Conservation (phyloP, 2,888 invertebrate species). For the Troides helena region DNA sequence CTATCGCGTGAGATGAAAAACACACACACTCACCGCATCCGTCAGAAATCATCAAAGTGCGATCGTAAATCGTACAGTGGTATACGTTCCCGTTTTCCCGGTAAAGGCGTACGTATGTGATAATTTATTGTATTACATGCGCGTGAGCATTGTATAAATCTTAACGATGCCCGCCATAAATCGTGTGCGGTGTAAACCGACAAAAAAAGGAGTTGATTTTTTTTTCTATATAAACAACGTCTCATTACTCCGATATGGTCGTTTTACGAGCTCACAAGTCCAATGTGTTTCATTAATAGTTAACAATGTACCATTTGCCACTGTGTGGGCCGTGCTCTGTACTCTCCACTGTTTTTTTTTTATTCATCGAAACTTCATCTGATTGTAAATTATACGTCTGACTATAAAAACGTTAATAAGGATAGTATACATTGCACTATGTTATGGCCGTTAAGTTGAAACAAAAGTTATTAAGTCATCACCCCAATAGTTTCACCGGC, state of each 20-base stretch:
- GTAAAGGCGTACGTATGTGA: constrained; percentile 31
- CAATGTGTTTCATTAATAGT: no score
- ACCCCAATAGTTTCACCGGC: no score
- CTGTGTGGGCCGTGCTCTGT: no score
- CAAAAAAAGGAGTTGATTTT: constrained; percentile 5
- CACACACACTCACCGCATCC: constrained; percentile 1
- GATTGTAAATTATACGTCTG: no score
- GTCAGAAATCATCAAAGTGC: constrained; percentile 30
- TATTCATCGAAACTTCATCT: no score
- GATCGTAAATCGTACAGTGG: constrained; percentile 27
- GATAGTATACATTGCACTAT: no score
- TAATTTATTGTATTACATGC: constrained; percentile 33
- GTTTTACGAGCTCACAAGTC: background rate
- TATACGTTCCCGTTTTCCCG: constrained; percentile 26
- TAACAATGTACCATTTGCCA: no score
- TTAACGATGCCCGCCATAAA: constrained; percentile 32
- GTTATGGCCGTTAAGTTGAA: no score
- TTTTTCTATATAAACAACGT: constrained; percentile 23
- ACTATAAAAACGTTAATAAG: no score
- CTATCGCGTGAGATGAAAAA: constrained; percentile 1
- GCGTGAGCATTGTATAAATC: constrained; percentile 34
- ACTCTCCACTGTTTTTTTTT: no score
- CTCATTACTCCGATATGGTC: constrained; percentile 24
- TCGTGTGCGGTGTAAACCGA: constrained; percentile 28
- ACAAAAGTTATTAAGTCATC: no score